Evolutionary conservation across 2,888 invertebrate genomes (phyloP), one percentile per base, ranked within the genome.

Genomic region (Neria commutata): DNA sequence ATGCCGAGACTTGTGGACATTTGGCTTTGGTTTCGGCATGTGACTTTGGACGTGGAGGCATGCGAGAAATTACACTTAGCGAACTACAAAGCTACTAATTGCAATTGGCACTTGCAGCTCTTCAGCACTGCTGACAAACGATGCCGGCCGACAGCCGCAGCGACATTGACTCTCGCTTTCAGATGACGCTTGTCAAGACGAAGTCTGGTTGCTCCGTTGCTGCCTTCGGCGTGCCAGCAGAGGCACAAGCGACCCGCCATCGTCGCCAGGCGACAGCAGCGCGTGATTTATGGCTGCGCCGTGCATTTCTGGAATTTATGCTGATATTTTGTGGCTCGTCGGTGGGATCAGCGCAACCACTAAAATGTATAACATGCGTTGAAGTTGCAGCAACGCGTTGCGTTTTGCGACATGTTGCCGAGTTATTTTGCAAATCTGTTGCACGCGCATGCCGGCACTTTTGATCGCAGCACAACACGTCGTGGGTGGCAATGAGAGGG

Each of bases 401-500:
- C 66, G 65, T 61, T 67, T 63, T 67, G 73, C 70, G 75, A 75
- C 73, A 74, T 65, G 71, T 69, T 72, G 60, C 62, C 69, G 67
- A 56, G 71, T 70, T 71, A 72, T 75, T 70, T 70, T 65, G 71
- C 73, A 75, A 75, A 75, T 75, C 75, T 58, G 70, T 55, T 61
- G 54, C 52, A 54, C 51, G 54, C 49, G 17, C 24, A 24, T 45
- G 64, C 51, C 62, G 64, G 61, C 73, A 65, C 48, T 65, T 74
- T 74, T 75, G 73, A 75, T n/a, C n/a, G n/a, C n/a, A n/a, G n/a
- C n/a, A 66, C 29, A 34, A 42, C 10, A 5, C 68, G 17, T 60
- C 62, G 74, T 74, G 75, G 73, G 73, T 73, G 73, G 73, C 64
- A n/a, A n/a, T n/a, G n/a, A n/a, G n/a, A n/a, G n/a, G n/a, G n/a